Base-by-base conservation (phyloP, 2,113 vertebrate species). In the Archilochus colubris region DNA sequence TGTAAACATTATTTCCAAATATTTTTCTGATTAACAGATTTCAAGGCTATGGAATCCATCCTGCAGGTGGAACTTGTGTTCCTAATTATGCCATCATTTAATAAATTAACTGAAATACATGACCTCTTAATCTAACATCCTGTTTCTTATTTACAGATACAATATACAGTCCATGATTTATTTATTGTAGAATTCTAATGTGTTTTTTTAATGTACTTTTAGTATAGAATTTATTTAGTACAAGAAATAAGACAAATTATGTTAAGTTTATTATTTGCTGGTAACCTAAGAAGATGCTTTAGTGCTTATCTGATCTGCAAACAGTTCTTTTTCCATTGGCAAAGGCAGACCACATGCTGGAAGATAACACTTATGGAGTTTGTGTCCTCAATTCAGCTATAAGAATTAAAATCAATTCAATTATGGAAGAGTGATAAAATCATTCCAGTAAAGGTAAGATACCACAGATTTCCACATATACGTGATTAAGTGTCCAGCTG, bases 401-500 rank as follows among this genome's bases (percentile, higher is more conserved):
- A 93, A 82, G 79, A 76, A 54, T 85, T 85, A 91, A 93, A 94
- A 91, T 82, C 62, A 68, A 28, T 93, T 95, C 70, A 38, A n/a
- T 87, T 72, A 89, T 17, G 25, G 12, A 75, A 67, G 22, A 89
- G 30, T 46, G 74, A 87, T 82, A 78, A 91, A 87, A 67, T 55
- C 43, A 67, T 78, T 74, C 64, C 31, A 74, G 48, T 72, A 72
- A 69, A 91, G 36, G 59, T 50, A 83, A 79, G 24, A 69, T 69
- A 69, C 24, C 14, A 33, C 25, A 24, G 31, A 78, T 86, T 77
- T 81, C 19, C 33, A 63, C 2, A 0, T 69, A 11, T 46, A 30
- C 0, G 8, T 30, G 59, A 70, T 84, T 25, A 55, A 78, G 38
- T 7, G 12, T 10, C 6, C 13, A 48, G 30, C 25, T 86, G 53